Percentiles rank a stretch among this genome's conserved stretches.
Conservation (phyloP, 2,888 invertebrate genomes). For the Cephus runcator region DNA sequence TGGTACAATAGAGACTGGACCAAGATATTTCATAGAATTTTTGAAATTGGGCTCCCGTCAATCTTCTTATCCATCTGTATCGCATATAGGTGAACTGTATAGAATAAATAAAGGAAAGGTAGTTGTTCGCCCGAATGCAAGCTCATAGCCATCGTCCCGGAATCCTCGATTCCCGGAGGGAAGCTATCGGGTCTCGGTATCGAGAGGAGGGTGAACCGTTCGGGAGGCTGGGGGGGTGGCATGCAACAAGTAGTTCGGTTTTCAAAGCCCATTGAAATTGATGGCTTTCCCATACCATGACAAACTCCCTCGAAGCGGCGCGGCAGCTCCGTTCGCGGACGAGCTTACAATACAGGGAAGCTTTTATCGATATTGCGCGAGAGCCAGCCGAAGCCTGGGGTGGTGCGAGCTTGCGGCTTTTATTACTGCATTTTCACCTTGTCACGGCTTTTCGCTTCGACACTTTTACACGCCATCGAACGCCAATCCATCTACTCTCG, state of each 20-base stretch:
- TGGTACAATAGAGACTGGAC: neutral
- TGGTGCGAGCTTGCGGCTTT: conserved; percentile 55
- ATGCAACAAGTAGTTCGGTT: conserved; percentile 67
- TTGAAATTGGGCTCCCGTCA: neutral
- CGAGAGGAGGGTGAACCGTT: conserved; percentile 64
- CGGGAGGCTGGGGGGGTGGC: conserved; percentile 38
- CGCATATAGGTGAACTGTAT: neutral
- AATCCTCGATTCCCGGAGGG: conserved; percentile 37
- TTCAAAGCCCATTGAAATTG: conserved; percentile 67
- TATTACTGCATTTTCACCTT: conserved; percentile 66
- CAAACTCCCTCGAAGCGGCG: conserved; percentile 42
- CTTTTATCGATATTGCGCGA: conserved; percentile 63
- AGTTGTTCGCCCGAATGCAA: conserved; percentile 49
- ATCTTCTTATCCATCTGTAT: neutral
- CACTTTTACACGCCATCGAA: conserved; percentile 58
- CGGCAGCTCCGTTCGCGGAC: conserved; percentile 51
- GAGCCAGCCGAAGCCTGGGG: conserved; percentile 32
- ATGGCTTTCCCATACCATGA: conserved; percentile 66
- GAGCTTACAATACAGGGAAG: conserved; percentile 59
- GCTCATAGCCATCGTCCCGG: conserved; percentile 57
- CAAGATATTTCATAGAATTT: neutral
- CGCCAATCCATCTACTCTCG: conserved; percentile 34
- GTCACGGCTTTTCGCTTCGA: conserved; percentile 58
- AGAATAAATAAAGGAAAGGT: conserved; percentile 20
- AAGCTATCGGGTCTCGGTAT: conserved; percentile 65